A percentile compares a stretch with the other conserved stretches of the same genome.
These are phyloP conservation scores for Drosophila navojoa DNA, from an alignment of 1,140 invertebrate genomes.

Conservation along the genomic window DNA sequence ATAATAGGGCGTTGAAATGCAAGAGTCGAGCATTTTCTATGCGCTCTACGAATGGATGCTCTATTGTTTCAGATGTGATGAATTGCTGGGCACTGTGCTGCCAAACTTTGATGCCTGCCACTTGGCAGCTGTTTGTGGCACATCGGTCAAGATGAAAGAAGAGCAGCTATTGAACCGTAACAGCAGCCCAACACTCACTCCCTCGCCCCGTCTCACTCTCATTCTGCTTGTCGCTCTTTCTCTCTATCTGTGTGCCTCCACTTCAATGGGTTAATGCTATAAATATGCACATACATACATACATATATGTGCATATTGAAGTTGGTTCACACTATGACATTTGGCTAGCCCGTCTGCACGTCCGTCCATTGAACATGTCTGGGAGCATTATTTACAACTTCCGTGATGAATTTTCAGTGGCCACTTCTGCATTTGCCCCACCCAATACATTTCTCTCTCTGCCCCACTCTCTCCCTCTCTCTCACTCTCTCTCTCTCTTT, in stretches of 20 bases:
- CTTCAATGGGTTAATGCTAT: constrained; percentile 37
- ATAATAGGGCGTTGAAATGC: constrained; percentile 68
- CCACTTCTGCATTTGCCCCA: constrained; percentile 39
- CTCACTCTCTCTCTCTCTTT: not conserved
- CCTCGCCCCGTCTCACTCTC: not conserved
- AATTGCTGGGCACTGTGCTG: constrained; percentile 49
- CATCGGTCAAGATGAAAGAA: constrained; percentile 72
- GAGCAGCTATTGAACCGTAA: constrained; percentile 69
- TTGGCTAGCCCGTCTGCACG: constrained; percentile 31
- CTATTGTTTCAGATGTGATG: constrained; percentile 58
- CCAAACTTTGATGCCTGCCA: constrained; percentile 32
- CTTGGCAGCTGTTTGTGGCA: constrained; percentile 55
- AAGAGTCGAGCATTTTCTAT: constrained; percentile 36
- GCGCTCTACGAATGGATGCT: constrained; percentile 6
- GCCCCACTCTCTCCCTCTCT: not conserved
- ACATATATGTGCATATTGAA: constrained; percentile 18
- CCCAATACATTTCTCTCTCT: not conserved
- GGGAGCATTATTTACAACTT: constrained; percentile 73
- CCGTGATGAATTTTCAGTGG: constrained; percentile 73
- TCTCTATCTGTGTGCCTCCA: not conserved
- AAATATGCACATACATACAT: constrained; percentile 28
- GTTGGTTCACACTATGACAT: constrained; percentile 65
- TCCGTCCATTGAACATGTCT: constrained; percentile 42
- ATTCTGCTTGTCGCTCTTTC: not conserved
- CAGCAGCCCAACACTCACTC: constrained; percentile 29